Conservation (phyloP, 2,888 invertebrate species). For the Aporophyla lueneburgensis region DNA sequence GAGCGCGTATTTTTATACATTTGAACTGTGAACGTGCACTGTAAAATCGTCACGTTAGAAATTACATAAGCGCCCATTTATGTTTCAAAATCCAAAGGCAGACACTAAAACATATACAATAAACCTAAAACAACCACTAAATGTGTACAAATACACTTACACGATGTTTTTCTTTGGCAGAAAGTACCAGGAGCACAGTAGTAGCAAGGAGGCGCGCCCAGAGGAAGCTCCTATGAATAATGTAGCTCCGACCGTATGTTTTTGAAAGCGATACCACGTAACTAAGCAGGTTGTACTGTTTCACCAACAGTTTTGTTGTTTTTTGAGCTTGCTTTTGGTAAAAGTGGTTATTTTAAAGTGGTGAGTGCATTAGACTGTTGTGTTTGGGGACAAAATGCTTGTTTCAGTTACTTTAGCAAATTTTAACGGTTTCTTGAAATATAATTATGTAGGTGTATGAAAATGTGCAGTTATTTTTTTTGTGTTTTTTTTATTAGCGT, state of each 20-base stretch:
- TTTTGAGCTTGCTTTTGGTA: conserved; percentile 4
- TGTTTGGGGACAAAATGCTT: neutral
- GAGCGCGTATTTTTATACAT: too few relatives aligned
- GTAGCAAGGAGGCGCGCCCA: conserved; percentile 28
- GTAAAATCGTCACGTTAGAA: too few relatives aligned
- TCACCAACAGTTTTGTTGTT: conserved; percentile 24
- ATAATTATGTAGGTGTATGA: neutral
- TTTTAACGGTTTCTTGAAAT: neutral
- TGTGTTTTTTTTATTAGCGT: too few relatives aligned
- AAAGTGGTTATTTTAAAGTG: conserved; percentile 27
- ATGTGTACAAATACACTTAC: conserved; percentile 20
- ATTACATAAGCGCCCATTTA: too few relatives aligned
- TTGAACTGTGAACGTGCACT: too few relatives aligned
- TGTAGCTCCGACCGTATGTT: conserved; percentile 57
- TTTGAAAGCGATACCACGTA: conserved; percentile 51
- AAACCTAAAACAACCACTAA: conserved; percentile 20
- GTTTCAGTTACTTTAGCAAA: neutral
- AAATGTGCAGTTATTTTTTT: neutral
- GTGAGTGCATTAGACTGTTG: conserved; percentile 6
- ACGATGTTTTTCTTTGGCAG: conserved; percentile 37
- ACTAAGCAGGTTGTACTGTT: conserved; percentile 43
- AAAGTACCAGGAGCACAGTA: conserved; percentile 36
- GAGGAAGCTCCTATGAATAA: conserved; percentile 58
- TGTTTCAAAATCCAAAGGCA: neutral
- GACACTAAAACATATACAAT: conserved; percentile 12